Conservation (phyloP, 2,797 vertebrate species). For the Pipistrellus pipistrellus region DNA sequence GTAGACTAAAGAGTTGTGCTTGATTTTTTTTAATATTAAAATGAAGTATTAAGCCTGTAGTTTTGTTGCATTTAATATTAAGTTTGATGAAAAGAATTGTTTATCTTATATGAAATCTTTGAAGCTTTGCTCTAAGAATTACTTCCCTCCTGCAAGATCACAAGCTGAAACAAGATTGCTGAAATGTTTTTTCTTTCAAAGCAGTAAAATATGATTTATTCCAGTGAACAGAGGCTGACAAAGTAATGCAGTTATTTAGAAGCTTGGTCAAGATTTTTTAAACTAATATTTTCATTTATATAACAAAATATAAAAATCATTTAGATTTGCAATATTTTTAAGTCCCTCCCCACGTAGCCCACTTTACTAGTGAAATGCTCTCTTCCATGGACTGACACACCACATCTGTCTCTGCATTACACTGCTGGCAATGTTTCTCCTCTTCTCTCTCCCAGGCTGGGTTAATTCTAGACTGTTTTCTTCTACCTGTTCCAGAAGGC, state of each 20-base stretch:
- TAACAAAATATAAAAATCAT: neutral
- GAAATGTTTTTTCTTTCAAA: conserved; percentile 60
- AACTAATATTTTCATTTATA: neutral
- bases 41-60: conserved; percentile 35
- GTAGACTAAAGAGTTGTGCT: conserved; percentile 48
- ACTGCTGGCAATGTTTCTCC: neutral
- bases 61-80: conserved; percentile 63
- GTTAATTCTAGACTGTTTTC: neutral
- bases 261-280: neutral
- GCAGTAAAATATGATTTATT: conserved; percentile 7
- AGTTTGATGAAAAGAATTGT: conserved; percentile 63
- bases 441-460: neutral
- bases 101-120: conserved; percentile 76
- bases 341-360: neutral
- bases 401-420: neutral
- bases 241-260: conserved; percentile 27
- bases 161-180: conserved; percentile 54
- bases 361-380: neutral
- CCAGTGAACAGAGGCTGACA: conserved; percentile 33
- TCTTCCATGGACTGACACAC: neutral
- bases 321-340: neutral
- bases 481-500: neutral
- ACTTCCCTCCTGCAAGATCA: conserved; percentile 43
- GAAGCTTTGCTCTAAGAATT: conserved; percentile 56
- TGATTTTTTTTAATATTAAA: conserved; percentile 78